Conservation (phyloP, 2,113 vertebrate species). For the Scolopax mira region DNA sequence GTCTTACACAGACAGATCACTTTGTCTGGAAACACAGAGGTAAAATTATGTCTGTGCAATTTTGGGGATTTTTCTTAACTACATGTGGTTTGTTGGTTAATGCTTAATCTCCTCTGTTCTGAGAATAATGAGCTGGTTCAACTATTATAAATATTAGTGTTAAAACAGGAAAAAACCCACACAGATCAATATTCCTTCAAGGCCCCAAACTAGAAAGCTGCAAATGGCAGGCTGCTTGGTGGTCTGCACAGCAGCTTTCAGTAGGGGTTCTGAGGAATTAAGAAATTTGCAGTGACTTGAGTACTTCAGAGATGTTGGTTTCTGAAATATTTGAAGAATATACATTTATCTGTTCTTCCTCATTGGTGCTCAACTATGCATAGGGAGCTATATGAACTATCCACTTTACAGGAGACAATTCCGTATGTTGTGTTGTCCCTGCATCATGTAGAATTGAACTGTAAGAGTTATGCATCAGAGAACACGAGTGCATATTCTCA, state of each 20-base stretch:
- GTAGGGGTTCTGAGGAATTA: background rate
- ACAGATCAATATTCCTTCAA: background rate
- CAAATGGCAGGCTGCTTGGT: background rate
- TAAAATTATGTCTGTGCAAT: background rate
- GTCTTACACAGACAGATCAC: constrained; percentile 3
- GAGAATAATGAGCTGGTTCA: background rate
- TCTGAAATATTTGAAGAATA: background rate
- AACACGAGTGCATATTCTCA: background rate
- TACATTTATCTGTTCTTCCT: background rate
- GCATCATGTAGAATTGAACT: background rate
- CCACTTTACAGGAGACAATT: background rate
- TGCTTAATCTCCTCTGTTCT: background rate
- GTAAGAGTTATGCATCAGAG: background rate
- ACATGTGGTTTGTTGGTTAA: background rate
- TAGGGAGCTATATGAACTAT: background rate
- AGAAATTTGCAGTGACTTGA: background rate
- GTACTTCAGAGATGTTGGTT: background rate
- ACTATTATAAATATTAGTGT: background rate
- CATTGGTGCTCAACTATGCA: background rate
- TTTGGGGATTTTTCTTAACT: background rate
- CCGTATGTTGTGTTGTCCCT: background rate
- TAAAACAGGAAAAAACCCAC: background rate
- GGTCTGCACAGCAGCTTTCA: background rate
- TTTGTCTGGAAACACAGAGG: constrained; percentile 15
- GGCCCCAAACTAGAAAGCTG: background rate